Evolutionary conservation across 2,797 vertebrate genomes (phyloP), one percentile per base, ranked within the genome.

Genomic region (Muscicapa comitata): DNA sequence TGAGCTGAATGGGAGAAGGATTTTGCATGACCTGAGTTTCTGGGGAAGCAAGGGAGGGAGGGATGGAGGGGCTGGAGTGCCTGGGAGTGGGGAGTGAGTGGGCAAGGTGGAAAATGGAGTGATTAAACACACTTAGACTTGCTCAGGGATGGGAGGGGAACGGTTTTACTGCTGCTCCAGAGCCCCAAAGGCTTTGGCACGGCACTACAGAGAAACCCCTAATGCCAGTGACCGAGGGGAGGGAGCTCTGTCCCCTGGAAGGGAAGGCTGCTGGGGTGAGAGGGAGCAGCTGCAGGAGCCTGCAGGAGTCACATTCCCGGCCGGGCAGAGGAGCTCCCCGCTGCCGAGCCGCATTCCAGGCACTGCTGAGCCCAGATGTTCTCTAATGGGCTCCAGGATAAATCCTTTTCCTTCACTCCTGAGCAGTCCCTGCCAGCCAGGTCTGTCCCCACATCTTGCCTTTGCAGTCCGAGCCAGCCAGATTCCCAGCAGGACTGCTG

Each of bases 291-390:
- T 95, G 94, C 93, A 96, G 40, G 21, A 97, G 97, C 48, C 97
- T 87, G 97, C 91, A 63, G 97, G 97, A 95, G 95, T 93, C 74
- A 7, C 96, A 93, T 97, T 97, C 95, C 90, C 86, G 1, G 47
- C 96, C 86, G 15, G 4, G 75, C 74, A 94, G 94, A 86, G 75
- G 65, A 93, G 96, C 96, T 38, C 97, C 96, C 97, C 29, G 45
- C 94, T 90, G 97, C 92, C 18, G 62, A 84, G 88, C 17, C 80
- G n/a, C 97, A 98, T 98, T 98, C 97, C 97, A 97, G 96, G 81
- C 92, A 18, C 93, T 90, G 85, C 97, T 74, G 90, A 96, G 96
- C 97, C 97, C 98, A 98, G 97, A 98, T 98, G 97, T 98, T 98
- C 95, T 82, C 94, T 93, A 92, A 97, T 83, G 96, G 95, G 94